phyloP scores from a whole-genome alignment of 92 coral and sea anemone species.

The Paramuricea clavata region DNA sequence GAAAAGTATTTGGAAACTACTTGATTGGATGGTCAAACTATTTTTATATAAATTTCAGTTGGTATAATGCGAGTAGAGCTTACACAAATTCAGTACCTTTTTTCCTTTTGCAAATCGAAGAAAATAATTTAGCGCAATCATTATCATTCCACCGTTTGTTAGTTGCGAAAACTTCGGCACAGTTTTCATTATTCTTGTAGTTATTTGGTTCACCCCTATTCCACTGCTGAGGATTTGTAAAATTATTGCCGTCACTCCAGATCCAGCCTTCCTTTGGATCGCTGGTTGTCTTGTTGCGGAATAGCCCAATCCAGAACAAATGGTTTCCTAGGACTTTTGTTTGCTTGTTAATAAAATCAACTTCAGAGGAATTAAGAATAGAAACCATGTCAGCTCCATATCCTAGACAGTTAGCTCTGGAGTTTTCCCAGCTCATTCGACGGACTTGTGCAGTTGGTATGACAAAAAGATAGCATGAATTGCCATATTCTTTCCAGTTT shows the following conservation, averaged over 20 bases:
- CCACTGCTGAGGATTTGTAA: slow-evolving; percentile 75
- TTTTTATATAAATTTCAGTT: neutral
- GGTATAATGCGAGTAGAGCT: neutral
- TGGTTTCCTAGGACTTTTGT: slow-evolving; percentile 49
- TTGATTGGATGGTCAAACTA: neutral
- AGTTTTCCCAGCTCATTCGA: slow-evolving; percentile 86
- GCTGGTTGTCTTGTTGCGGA: slow-evolving; percentile 81
- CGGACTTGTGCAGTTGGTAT: slow-evolving; percentile 61
- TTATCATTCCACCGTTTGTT: slow-evolving; percentile 81
- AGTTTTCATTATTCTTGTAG: slow-evolving; percentile 74
- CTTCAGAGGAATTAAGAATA: slow-evolving; percentile 82
- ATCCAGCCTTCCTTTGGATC: slow-evolving; percentile 69
- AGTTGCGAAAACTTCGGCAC: slow-evolving; percentile 68
- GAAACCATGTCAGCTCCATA: slow-evolving; percentile 89
- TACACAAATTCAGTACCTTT: slow-evolving; percentile 64
- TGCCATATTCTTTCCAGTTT: slow-evolving; percentile 79
- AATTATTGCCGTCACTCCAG: slow-evolving; percentile 89
- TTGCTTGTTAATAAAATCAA: slow-evolving; percentile 62
- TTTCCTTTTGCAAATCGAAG: slow-evolving; percentile 85
- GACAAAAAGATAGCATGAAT: slow-evolving; percentile 83
- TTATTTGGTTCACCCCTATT: slow-evolving; percentile 82
- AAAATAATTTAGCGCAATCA: slow-evolving; percentile 69
- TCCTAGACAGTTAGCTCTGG: slow-evolving; percentile 75
- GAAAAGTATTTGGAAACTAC: too few species aligned
- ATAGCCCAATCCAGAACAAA: slow-evolving; percentile 89